These are phyloP conservation scores for Labeo rohita DNA, from an alignment of 2,113 vertebrate species.

Conservation along the genomic window DNA sequence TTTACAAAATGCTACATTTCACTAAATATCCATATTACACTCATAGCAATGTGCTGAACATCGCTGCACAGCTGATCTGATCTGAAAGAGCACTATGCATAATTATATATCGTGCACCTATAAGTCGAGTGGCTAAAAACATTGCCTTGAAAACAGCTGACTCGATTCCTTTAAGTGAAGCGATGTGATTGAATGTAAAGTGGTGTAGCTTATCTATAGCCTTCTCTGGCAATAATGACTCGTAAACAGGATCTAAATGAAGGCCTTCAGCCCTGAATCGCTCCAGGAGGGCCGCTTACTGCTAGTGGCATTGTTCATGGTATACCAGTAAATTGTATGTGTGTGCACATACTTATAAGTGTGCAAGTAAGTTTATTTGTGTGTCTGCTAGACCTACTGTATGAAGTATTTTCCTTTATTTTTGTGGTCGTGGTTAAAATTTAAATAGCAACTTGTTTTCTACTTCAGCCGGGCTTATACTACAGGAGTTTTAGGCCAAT, in stretches of 20 bases:
- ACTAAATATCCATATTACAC: background rate
- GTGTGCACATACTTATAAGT: background rate
- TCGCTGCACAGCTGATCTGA: background rate
- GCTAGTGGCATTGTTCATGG: background rate
- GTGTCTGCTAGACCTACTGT: background rate
- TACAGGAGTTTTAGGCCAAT: too few species aligned
- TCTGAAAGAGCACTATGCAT: background rate
- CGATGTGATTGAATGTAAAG: background rate
- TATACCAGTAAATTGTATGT: conserved; percentile 21
- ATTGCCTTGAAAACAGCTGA: background rate
- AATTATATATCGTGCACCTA: background rate
- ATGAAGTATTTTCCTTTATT: too few species aligned
- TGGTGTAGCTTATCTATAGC: background rate
- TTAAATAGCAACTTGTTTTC: too few species aligned
- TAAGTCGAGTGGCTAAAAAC: background rate
- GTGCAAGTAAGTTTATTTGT: background rate
- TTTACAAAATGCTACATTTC: background rate
- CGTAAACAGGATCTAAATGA: conserved; percentile 15
- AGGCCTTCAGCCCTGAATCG: background rate
- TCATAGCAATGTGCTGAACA: background rate
- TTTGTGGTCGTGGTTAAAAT: too few species aligned
- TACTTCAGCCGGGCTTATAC: too few species aligned
- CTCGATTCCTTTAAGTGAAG: background rate
- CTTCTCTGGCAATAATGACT: background rate
- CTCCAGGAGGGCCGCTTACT: background rate